Percentiles rank a stretch among this genome's conserved stretches.
Conservation (phyloP, 2,797 vertebrate genomes). For the Fringilla coelebs region DNA sequence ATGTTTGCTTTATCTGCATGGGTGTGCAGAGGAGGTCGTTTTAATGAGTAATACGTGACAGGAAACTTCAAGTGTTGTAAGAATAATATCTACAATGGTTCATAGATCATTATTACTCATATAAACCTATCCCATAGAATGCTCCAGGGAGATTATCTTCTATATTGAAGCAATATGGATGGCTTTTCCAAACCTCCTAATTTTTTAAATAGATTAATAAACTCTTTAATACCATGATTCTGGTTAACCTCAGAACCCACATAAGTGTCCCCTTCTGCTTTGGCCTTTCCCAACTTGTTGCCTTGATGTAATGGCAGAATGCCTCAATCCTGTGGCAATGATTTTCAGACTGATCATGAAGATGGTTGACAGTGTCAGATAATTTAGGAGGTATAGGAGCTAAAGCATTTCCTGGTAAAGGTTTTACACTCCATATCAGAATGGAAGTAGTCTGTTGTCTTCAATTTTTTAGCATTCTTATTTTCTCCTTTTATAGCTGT, state of each 20-base stretch:
- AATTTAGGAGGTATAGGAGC: neutral
- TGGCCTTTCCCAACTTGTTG: neutral
- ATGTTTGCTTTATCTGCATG: neutral
- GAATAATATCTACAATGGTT: neutral
- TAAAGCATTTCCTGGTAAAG: neutral
- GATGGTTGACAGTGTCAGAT: neutral
- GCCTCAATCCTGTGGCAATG: neutral
- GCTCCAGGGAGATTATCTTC: neutral
- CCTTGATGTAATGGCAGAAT: neutral
- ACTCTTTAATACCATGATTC: neutral
- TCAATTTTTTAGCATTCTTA: neutral
- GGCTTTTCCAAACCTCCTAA: neutral
- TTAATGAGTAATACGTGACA: neutral
- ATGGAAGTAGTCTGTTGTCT: neutral
- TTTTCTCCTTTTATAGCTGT: neutral
- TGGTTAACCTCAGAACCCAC: neutral
- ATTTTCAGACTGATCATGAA: neutral
- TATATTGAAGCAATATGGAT: neutral
- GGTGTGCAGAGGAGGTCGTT: neutral
- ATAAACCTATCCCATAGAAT: neutral
- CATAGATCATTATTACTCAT: neutral
- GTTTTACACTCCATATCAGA: neutral
- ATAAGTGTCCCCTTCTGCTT: neutral
- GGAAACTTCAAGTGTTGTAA: neutral
- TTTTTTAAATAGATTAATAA: neutral